Conservation (phyloP, 2,888 invertebrate species). For the Arenicola marina region DNA sequence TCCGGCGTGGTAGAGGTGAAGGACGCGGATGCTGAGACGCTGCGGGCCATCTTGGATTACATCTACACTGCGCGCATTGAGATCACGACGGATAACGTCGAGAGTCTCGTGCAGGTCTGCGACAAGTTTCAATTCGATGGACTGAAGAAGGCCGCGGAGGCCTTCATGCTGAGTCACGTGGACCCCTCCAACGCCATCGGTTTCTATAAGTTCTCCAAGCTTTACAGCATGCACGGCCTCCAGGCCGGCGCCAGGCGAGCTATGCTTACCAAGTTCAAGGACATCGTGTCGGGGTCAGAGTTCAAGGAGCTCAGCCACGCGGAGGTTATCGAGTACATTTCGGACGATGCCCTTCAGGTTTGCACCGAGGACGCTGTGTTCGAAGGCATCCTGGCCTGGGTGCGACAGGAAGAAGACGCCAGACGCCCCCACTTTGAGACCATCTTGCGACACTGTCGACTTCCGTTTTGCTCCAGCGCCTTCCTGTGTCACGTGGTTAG, state of each 20-base stretch:
- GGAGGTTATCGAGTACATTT: constrained; percentile 27
- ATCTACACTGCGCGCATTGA: constrained; percentile 23
- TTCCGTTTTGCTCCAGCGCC: constrained; percentile 19
- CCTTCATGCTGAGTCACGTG: constrained; percentile 24
- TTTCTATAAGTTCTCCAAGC: constrained; percentile 22
- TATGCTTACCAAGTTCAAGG: constrained; percentile 25
- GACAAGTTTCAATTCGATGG: constrained; percentile 22
- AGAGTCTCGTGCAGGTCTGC: constrained; percentile 24
- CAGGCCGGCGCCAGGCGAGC: constrained; percentile 3
- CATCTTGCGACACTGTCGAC: constrained; percentile 10
- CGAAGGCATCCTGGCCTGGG: constrained; percentile 23
- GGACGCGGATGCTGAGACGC: constrained; percentile 13
- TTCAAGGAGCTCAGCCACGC: constrained; percentile 13
- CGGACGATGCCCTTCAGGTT: constrained; percentile 19
- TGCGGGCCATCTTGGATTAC: constrained; percentile 22
- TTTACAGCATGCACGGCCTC: constrained; percentile 18
- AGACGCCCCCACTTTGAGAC: constrained; percentile 6
- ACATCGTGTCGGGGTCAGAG: constrained; percentile 17
- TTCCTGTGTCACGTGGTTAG: constrained; percentile 21
- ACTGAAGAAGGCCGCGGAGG: constrained; percentile 23
- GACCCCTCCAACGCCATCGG: constrained; percentile 26
- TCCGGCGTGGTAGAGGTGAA: constrained; percentile 17
- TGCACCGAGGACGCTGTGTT: constrained; percentile 24
- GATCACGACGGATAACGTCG: constrained; percentile 26
- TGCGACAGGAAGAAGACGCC: constrained; percentile 1